Evolutionary conservation across 2,888 invertebrate genomes (phyloP).

Genomic region (Eudasyphora cyanicolor): DNA sequence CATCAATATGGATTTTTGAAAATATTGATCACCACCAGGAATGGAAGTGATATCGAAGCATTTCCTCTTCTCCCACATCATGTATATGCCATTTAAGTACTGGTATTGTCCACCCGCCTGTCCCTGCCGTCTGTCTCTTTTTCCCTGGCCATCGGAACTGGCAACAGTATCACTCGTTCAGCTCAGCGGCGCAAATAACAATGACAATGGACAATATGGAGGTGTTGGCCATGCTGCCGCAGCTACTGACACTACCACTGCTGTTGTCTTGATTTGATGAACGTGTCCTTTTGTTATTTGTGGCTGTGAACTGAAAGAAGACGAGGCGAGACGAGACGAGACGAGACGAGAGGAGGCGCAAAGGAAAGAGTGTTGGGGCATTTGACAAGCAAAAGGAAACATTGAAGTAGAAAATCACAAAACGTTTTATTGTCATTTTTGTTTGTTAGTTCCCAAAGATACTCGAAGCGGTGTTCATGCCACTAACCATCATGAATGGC

Average conservation of each 20-base stretch:
- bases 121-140: no score
- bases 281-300: conserved; percentile 50
- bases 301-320: conserved; percentile 15
- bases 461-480: conserved; percentile 20
- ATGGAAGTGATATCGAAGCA: conserved; percentile 23
- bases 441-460: conserved; percentile 61
- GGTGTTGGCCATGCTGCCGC: neutral
- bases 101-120: neutral
- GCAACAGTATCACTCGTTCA: no score
- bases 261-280: conserved; percentile 56
- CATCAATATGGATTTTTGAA: conserved; percentile 47
- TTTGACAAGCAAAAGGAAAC: no score
- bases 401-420: conserved; percentile 29
- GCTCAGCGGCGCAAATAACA: no score
- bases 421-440: conserved; percentile 64
- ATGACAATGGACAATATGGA: no score
- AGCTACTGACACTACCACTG: neutral
- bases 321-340: conserved; percentile 13
- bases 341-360: neutral
- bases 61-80: conserved; percentile 48
- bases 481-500: conserved; percentile 34
- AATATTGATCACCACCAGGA: conserved; percentile 62
- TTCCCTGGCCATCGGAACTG: no score
- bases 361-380: neutral
- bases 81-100: conserved; percentile 35